Evolutionary conservation across 2,113 vertebrate genomes (phyloP).

Genomic region (Hippocampus mohnikei): DNA sequence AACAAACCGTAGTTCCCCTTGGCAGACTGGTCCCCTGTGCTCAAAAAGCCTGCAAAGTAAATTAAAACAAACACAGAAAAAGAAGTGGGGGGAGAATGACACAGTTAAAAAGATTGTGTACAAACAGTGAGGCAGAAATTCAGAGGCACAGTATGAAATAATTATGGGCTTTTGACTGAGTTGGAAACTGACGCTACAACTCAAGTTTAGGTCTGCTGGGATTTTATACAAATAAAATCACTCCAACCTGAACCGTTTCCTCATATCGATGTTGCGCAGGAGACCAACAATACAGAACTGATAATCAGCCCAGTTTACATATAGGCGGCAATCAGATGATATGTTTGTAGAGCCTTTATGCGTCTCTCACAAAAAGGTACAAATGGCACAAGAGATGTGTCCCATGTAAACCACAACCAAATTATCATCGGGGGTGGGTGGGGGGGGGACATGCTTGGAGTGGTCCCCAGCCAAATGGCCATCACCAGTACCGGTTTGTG

Average conservation of each 20-base stretch:
- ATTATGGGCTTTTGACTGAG: constrained; percentile 3
- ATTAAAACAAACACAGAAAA: constrained; percentile 40
- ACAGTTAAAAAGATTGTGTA: constrained; percentile 20
- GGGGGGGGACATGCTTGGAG: neutral
- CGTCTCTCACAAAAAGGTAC: neutral
- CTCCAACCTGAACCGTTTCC: neutral
- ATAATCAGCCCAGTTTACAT: neutral
- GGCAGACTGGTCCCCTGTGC: constrained; percentile 95
- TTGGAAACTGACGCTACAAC: neutral
- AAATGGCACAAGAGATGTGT: neutral
- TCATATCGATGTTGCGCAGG: neutral
- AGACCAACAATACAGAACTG: neutral
- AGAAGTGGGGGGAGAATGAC: constrained; percentile 17
- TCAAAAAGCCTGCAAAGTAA: constrained; percentile 86
- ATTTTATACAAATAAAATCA: neutral
- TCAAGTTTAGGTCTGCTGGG: neutral
- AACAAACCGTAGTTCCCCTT: constrained; percentile 98
- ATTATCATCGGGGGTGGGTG: neutral
- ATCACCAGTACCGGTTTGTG: neutral
- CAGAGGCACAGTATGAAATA: constrained; percentile 9
- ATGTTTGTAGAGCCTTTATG: neutral
- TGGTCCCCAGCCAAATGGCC: neutral
- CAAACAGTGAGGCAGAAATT: constrained; percentile 15
- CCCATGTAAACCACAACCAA: neutral
- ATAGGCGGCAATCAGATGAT: neutral